Base-by-base conservation (phyloP, 2,113 vertebrate species). In the Sorex fumeus region DNA sequence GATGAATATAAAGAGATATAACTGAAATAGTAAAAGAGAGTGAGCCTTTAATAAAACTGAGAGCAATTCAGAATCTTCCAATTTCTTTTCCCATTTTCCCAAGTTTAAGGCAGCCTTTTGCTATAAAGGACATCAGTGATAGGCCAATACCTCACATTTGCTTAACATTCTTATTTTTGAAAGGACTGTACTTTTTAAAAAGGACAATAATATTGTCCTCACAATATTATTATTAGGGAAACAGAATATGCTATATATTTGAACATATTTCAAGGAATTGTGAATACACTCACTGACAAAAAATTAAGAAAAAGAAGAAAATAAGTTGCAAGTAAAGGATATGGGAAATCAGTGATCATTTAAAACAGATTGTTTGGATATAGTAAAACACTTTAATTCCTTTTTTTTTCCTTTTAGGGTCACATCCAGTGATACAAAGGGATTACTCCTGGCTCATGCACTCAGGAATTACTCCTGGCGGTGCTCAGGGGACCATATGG, bases 151-250 rank as follows among this genome's bases (percentile, higher is more conserved):
- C 57, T 60, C 57, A 60, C 19, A 60, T 60, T 23, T 21, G 57
- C 23, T 23, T 19, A 21, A 21, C 18, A 60, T 16, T 50, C 47
- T 96, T 40, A 84, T 43, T 88, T 91, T 90, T 74, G 62, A 92
- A 85, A 81, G 2, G 5, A 64, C 3, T 47, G 25, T 67, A 13
- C n/a, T 81, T 40, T 40, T 40, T 40, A 7, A 40, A 40, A 40
- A 40, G 40, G 40, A 40, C 40, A 40, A 40, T 40, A 40, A 40
- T 40, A 43, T 75, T 83, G 32, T 83, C 71, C 18, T 85, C 53
- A 81, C 4, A 88, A 13, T 74, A 91, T 67, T 34, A 83, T 50
- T 87, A 28, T 76, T 82, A 92, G 80, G 62, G 85, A 96, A 88
- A 94, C 25, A 77, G 50, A 60, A 88, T 12, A 84, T 19, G 9